A percentile compares a stretch with the other conserved stretches of the same genome.
Conservation (phyloP, 2,888 invertebrate genomes). For the Pinctada fucata region DNA sequence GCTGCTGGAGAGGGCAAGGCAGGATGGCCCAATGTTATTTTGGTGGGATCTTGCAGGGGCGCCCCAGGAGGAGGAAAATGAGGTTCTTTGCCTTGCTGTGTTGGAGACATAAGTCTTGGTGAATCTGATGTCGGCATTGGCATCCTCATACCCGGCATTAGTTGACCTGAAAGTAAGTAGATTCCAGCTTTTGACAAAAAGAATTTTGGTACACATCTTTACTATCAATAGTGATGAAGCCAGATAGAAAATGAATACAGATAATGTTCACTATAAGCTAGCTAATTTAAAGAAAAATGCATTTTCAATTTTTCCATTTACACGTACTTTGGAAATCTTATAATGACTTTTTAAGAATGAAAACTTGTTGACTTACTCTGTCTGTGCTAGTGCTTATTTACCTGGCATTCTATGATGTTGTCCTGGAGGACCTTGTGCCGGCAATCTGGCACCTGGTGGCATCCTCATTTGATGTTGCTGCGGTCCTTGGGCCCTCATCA, state of each 20-base stretch:
- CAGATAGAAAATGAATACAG: too few species aligned
- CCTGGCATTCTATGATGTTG: constrained; percentile 23
- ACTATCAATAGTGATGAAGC: too few species aligned
- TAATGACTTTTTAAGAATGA: too few species aligned
- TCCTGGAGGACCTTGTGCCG: background rate
- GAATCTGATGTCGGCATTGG: background rate
- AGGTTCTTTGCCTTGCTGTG: constrained; percentile 12
- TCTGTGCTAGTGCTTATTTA: background rate
- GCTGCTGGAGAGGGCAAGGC: constrained; percentile 13
- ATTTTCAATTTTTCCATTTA: too few species aligned
- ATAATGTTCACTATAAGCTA: too few species aligned
- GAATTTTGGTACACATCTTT: too few species aligned
- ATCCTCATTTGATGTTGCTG: constrained; percentile 12
- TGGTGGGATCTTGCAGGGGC: background rate
- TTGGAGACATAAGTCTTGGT: constrained; percentile 8
- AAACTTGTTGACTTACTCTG: too few species aligned
- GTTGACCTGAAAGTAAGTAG: background rate
- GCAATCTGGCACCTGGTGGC: constrained; percentile 15
- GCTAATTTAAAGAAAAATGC: too few species aligned
- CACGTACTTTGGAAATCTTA: too few species aligned
- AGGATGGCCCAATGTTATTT: background rate
- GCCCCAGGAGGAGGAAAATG: background rate
- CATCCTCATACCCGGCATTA: constrained; percentile 3
- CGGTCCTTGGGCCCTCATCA: constrained; percentile 46
- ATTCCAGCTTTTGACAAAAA: too few species aligned